Conservation (phyloP, 37 sponge, comb jelly and placozoan genomes). For the Petrosia ficiformis region DNA sequence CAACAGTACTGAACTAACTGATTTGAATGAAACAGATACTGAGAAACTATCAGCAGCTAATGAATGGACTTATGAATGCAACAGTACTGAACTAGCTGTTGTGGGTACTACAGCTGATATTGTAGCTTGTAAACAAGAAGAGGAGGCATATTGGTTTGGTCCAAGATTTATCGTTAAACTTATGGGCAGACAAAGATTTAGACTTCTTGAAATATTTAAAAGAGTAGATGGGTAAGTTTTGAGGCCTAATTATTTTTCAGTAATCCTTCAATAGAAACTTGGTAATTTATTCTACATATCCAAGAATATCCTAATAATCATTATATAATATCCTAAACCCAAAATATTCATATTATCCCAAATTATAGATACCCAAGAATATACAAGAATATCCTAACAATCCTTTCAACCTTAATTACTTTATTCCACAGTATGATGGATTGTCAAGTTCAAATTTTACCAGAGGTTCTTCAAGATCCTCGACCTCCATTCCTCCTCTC, state of each 20-base stretch:
- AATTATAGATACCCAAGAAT: no score
- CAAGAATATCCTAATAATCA: no score
- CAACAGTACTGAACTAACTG: no score
- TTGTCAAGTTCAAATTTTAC: constrained; percentile 39
- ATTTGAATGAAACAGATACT: no score
- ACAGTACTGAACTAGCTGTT: constrained; percentile 58
- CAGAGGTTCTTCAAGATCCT: constrained; percentile 44
- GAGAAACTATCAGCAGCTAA: no score
- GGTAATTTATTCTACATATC: no score
- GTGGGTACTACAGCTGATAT: constrained; percentile 76
- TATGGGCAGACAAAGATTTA: constrained; percentile 56
- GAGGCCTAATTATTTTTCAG: no score
- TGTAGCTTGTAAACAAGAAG: constrained; percentile 50
- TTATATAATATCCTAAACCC: no score
- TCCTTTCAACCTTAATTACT: neutral
- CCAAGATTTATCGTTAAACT: constrained; percentile 61
- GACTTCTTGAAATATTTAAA: constrained; percentile 42
- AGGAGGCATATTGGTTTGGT: constrained; percentile 3
- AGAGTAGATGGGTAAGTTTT: constrained; percentile 51
- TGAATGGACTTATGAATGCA: no score
- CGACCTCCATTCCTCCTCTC: constrained; percentile 34
- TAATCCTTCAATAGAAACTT: no score
- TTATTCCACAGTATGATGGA: constrained; percentile 40
- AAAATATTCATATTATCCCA: no score
- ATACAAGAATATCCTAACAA: no score